Conservation (phyloP, 1,140 invertebrate species). For the Bilobella aurantiaca region DNA sequence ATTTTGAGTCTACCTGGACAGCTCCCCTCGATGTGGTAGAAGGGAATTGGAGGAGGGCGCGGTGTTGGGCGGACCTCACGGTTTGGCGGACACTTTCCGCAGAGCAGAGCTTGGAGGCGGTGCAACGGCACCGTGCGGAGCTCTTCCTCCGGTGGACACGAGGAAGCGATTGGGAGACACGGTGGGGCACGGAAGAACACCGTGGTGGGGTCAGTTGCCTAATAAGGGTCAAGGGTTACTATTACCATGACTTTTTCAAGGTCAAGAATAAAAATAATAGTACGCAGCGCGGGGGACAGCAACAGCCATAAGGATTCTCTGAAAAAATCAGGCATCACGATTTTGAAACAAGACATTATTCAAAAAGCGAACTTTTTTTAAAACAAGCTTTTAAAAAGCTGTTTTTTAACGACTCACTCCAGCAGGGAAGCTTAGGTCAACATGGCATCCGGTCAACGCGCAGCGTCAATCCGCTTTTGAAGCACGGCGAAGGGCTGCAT, state of each 20-base stretch:
- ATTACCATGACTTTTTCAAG: not conserved
- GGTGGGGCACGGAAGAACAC: not conserved
- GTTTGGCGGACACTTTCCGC: not conserved
- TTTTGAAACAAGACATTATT: too few relatives aligned
- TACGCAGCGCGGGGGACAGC: not conserved
- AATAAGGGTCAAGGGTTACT: not conserved
- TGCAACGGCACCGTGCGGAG: not conserved
- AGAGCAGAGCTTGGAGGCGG: not conserved
- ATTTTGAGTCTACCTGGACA: slow-evolving; percentile 6
- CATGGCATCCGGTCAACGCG: not conserved
- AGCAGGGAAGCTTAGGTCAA: not conserved
- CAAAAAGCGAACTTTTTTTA: too few relatives aligned
- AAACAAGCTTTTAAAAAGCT: not conserved
- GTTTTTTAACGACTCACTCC: not conserved
- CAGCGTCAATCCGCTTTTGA: not conserved
- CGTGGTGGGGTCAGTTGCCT: not conserved
- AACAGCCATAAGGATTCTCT: slow-evolving; percentile 3
- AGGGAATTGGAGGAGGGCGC: not conserved
- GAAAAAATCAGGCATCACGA: not conserved
- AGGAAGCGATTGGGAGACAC: not conserved
- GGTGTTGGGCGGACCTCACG: not conserved
- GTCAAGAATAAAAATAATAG: not conserved
- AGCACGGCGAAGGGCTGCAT: not conserved
- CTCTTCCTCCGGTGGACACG: not conserved
- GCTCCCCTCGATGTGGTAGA: not conserved